phyloP scores from a whole-genome alignment of 1,140 invertebrate species.

The Zaprionus capensis region DNA sequence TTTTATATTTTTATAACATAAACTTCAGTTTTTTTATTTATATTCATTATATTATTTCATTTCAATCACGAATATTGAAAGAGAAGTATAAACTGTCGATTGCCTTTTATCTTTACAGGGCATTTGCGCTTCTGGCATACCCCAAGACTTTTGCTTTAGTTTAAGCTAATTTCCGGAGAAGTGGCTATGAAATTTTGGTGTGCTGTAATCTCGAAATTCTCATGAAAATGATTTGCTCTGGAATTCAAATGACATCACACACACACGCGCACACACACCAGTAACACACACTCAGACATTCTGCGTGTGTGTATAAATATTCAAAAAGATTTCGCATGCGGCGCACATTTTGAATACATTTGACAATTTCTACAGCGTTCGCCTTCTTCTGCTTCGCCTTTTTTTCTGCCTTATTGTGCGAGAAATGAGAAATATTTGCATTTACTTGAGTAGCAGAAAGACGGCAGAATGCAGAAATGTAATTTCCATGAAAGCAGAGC shows the following conservation, averaged over 20 bases:
- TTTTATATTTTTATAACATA: too few relatives aligned
- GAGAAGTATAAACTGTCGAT: not conserved
- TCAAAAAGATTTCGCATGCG: conserved; percentile 80
- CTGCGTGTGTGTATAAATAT: conserved; percentile 62
- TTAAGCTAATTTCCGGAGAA: conserved; percentile 42
- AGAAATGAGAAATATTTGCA: conserved; percentile 83
- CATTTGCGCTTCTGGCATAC: not conserved
- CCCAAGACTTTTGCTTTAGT: not conserved
- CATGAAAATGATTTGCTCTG: conserved; percentile 42
- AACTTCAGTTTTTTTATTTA: too few relatives aligned
- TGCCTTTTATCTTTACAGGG: not conserved
- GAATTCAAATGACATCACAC: conserved; percentile 41
- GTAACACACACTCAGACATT: not conserved
- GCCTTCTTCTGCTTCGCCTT: not conserved
- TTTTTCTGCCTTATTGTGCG: conserved; percentile 48
- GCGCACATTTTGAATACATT: conserved; percentile 82
- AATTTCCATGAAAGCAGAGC: conserved; percentile 74
- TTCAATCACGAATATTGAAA: too few relatives aligned
- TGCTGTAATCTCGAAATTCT: conserved; percentile 45
- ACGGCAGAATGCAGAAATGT: conserved; percentile 76
- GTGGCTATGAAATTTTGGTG: conserved; percentile 42
- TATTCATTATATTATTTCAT: too few relatives aligned
- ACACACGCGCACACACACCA: conserved; percentile 14
- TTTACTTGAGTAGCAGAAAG: conserved; percentile 78
- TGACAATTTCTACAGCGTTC: conserved; percentile 67